phyloP scores from a whole-genome alignment of 2,797 vertebrate species.

The Echiichthys vipera region DNA sequence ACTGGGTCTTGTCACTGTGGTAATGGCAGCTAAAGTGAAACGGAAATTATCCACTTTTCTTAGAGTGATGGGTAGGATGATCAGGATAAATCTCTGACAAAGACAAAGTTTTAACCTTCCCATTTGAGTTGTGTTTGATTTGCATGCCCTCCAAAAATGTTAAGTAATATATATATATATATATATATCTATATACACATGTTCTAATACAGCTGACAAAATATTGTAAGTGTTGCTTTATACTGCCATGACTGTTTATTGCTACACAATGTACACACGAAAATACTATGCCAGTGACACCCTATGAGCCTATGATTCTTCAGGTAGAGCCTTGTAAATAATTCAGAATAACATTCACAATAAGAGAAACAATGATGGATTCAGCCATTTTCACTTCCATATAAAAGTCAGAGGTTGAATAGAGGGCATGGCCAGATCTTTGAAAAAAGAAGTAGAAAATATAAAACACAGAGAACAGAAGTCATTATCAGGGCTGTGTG shows the following conservation, averaged over 20 bases:
- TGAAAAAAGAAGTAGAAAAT: neutral
- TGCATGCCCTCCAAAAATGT: no score
- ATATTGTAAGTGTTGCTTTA: neutral
- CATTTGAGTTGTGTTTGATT: no score
- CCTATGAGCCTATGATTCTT: no score
- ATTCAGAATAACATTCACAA: constrained; percentile 34
- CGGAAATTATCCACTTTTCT: neutral
- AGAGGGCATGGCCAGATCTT: neutral
- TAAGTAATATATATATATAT: no score
- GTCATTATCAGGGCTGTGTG: neutral
- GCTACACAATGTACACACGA: neutral
- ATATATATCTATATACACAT: no score
- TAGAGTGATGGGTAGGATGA: no score
- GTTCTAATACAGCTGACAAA: no score
- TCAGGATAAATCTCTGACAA: no score
- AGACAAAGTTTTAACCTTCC: no score
- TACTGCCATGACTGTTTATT: neutral
- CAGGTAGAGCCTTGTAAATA: constrained; percentile 44
- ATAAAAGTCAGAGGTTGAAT: neutral
- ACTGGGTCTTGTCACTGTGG: neutral
- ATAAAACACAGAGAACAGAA: constrained; percentile 1
- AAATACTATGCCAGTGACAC: no score
- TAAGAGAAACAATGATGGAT: constrained; percentile 43
- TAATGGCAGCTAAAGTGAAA: neutral
- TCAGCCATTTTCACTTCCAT: neutral